These are phyloP conservation scores for Synanceia verrucosa DNA, from an alignment of 2,797 vertebrate genomes.

Conservation along the genomic window DNA sequence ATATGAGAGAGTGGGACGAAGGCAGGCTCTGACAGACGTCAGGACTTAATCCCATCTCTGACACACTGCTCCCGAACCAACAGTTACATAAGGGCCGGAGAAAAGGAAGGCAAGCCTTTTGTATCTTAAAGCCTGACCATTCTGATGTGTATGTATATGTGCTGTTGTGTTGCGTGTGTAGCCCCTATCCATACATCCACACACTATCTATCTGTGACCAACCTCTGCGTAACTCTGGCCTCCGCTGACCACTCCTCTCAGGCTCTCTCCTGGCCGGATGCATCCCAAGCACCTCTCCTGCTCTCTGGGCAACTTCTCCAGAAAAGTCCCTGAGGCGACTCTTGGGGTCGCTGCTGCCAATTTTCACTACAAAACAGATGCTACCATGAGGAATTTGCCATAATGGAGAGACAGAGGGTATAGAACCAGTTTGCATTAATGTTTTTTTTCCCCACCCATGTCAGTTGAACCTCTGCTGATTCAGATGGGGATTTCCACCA, in stretches of 20 bases:
- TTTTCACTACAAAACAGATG: constrained; percentile 80
- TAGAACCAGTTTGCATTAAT: not conserved
- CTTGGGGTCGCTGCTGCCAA: constrained; percentile 80
- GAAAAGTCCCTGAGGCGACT: constrained; percentile 88
- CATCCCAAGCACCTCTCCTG: constrained; percentile 81
- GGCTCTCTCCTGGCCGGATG: constrained; percentile 83
- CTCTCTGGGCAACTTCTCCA: constrained; percentile 88
- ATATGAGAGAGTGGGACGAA: constrained; percentile 57
- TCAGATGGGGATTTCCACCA: constrained; percentile 17
- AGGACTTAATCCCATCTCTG: constrained; percentile 78
- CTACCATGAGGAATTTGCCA: not conserved
- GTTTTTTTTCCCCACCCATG: not conserved
- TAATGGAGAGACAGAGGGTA: not conserved
- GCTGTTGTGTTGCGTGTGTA: not conserved
- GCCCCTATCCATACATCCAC: not conserved
- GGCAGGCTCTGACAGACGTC: constrained; percentile 69
- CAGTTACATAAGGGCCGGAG: constrained; percentile 67
- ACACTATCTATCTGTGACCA: not conserved
- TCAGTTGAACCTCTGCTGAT: not conserved
- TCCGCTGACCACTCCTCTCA: constrained; percentile 81
- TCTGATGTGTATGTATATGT: constrained; percentile 1
- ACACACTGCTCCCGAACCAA: constrained; percentile 76
- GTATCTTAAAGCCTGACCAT: constrained; percentile 29
- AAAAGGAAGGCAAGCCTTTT: constrained; percentile 48
- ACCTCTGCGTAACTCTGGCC: constrained; percentile 77